These are phyloP conservation scores for Callosobruchus maculatus DNA, from an alignment of 2,888 invertebrate species.

Conservation along the genomic window DNA sequence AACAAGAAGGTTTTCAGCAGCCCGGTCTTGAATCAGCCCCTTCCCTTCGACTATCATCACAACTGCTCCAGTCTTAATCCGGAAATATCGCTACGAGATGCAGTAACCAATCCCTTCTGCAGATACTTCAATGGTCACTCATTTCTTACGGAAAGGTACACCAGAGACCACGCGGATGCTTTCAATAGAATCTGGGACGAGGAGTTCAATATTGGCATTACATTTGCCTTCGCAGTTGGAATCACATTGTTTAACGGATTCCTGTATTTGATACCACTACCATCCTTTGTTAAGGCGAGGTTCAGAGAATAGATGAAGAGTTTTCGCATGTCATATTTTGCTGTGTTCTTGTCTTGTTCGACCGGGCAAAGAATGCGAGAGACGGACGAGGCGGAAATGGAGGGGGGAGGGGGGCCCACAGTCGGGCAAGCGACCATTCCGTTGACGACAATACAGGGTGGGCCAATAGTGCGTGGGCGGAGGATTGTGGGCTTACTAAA, in stretches of 20 bases:
- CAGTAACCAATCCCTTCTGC: constrained; percentile 55
- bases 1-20: constrained; percentile 66
- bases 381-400: too few species aligned
- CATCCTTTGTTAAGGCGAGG: constrained; percentile 80
- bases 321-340: neutral
- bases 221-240: constrained; percentile 78
- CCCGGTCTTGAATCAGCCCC: constrained; percentile 51
- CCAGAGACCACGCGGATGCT: constrained; percentile 56
- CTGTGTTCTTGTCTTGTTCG: too few species aligned
- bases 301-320: constrained; percentile 70
- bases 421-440: too few species aligned
- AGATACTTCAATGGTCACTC: constrained; percentile 66
- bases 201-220: constrained; percentile 76
- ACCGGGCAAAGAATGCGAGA: too few species aligned
- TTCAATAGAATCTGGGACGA: constrained; percentile 61
- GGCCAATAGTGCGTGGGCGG: too few species aligned
- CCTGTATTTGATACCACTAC: constrained; percentile 79
- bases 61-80: constrained; percentile 58
- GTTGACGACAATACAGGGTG: too few species aligned
- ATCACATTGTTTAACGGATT: constrained; percentile 80
- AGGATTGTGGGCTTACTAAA: too few species aligned
- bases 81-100: constrained; percentile 53
- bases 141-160: constrained; percentile 69
- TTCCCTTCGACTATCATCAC: constrained; percentile 50
- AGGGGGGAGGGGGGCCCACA: too few species aligned